These are phyloP conservation scores for Gambusia holbrooki DNA, from an alignment of 2,113 vertebrate species.

Conservation along the genomic window DNA sequence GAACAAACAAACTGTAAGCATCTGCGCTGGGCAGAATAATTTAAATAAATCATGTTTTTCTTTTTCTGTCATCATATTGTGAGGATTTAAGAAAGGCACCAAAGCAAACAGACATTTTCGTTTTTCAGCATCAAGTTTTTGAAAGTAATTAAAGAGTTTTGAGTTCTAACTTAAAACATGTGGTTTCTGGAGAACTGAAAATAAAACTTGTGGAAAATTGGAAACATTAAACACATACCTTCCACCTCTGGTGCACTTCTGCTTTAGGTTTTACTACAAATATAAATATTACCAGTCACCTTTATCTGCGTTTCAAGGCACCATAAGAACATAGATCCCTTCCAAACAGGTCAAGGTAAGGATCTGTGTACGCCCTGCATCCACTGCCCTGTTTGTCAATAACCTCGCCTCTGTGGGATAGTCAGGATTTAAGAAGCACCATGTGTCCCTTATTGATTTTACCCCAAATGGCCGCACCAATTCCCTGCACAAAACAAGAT, in stretches of 20 bases:
- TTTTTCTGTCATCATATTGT: too few relatives aligned
- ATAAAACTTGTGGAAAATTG: too few relatives aligned
- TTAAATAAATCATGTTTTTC: too few relatives aligned
- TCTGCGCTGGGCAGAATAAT: too few relatives aligned
- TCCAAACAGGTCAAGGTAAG: conserved; percentile 46
- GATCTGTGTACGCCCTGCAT: conserved; percentile 48
- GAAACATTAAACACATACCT: not conserved
- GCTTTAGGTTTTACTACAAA: not conserved
- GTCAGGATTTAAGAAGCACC: conserved; percentile 66
- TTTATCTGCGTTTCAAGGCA: conserved; percentile 5
- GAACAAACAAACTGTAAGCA: too few relatives aligned
- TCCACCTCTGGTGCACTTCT: not conserved
- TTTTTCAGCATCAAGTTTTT: too few relatives aligned
- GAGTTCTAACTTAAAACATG: too few relatives aligned
- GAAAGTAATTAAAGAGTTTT: too few relatives aligned
- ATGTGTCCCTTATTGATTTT: conserved; percentile 71
- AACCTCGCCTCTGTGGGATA: conserved; percentile 51
- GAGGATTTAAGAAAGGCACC: too few relatives aligned
- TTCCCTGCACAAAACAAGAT: conserved; percentile 63
- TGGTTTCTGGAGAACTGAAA: too few relatives aligned
- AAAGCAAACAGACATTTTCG: too few relatives aligned
- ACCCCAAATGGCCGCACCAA: conserved; percentile 58
- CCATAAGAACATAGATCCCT: conserved; percentile 34
- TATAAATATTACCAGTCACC: not conserved
- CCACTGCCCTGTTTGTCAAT: conserved; percentile 49